Evolutionary conservation across 2,113 vertebrate species (phyloP), one percentile per base, ranked within the genome.

Genomic region (Oreochromis spilurus): DNA sequence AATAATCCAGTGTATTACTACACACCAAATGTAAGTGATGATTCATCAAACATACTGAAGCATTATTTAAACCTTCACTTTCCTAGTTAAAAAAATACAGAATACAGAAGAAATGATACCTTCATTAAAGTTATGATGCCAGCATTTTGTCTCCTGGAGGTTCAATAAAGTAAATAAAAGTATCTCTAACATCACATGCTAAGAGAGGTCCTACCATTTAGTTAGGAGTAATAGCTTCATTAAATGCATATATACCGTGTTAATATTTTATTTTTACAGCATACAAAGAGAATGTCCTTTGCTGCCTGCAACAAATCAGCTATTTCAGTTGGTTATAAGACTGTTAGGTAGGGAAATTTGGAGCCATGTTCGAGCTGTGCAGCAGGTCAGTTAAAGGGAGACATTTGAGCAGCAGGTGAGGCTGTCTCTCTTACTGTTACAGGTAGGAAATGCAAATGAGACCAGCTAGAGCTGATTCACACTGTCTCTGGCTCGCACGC

Each of bases 381-480:
- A 48, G 54, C n/a, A 65, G 67, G 53, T 86, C 26, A 50, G 65
- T 77, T 88, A 50, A 16, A 84, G 65, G 82, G 62, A 78, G 85
- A 13, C 43, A 26, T 58, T 48, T 9, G 26, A 26, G 53, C 45
- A 50, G 87, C 87, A 91, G 91, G 86, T 86, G 88, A 87, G 50
- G 14, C 85, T 54, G 53, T 72, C 13, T 77, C 48, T 21, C 7
- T 75, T 29, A 36, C 31, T 78, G 38, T 52, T 80, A 53, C 79
- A 92, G 85, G 87, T 90, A 93, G 92, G 90, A 94, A 93, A 95
- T 95, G 94, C 95, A 95, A 95, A 95, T 87, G 26, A 92, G 79
- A 24, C 62, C 82, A 89, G 87, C 80, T 70, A 85, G 67, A 87
- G 81, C 87, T 70, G 84, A 60, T 79, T 81, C 62, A 84, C 81